phyloP scores from a whole-genome alignment of 2,113 vertebrate species.

The Pogona vitticeps region DNA sequence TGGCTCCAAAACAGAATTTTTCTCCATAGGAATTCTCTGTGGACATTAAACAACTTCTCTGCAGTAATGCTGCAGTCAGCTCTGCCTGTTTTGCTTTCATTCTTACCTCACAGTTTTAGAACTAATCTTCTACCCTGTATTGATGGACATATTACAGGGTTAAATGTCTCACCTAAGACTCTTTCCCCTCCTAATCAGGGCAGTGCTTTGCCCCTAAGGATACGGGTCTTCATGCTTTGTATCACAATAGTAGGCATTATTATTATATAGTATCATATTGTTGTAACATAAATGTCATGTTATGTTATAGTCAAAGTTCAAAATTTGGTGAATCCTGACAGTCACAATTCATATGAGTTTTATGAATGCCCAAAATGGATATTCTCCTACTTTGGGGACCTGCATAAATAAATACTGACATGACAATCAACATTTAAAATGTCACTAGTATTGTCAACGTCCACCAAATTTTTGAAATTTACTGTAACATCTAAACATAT shows the following conservation, averaged over 20 bases:
- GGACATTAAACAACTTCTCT: constrained; percentile 28
- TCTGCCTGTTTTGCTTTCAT: constrained; percentile 36
- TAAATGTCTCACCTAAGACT: not conserved
- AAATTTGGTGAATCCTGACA: not conserved
- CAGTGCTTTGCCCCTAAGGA: not conserved
- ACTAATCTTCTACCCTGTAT: not conserved
- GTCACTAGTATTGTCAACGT: not conserved
- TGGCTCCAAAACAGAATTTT: not conserved
- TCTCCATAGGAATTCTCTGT: constrained; percentile 30
- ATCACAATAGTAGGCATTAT: not conserved
- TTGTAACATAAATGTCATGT: not conserved
- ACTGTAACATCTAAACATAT: not conserved
- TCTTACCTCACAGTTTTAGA: constrained; percentile 25
- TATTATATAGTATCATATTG: not conserved
- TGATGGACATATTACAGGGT: not conserved
- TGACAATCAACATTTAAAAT: not conserved
- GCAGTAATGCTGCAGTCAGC: not conserved
- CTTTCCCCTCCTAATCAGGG: not conserved
- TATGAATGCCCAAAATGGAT: not conserved
- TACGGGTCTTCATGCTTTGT: not conserved
- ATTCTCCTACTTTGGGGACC: not conserved
- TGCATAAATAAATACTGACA: not conserved
- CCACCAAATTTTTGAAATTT: not conserved
- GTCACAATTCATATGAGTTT: not conserved
- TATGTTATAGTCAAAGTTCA: not conserved